phyloP scores from a whole-genome alignment of 2,113 vertebrate species.

The Pardalotus punctatus region DNA sequence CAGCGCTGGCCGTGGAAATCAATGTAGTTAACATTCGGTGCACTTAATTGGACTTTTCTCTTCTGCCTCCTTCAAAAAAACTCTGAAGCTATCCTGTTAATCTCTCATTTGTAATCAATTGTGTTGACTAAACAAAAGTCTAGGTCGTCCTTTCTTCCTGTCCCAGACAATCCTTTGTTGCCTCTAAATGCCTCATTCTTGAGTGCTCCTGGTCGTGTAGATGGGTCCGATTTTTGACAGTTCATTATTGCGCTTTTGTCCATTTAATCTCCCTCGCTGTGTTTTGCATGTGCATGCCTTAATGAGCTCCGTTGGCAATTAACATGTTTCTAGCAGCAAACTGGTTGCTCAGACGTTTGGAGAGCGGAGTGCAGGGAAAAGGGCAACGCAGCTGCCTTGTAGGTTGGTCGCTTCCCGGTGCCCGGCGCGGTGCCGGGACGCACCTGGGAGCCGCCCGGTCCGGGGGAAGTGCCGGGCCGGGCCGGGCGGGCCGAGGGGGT shows the following conservation, averaged over 20 bases:
- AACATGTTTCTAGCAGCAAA: slow-evolving; percentile 94
- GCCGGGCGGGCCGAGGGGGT: neutral
- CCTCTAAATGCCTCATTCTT: slow-evolving; percentile 94
- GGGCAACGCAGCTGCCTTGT: slow-evolving; percentile 87
- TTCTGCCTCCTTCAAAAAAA: slow-evolving; percentile 87
- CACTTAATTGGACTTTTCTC: slow-evolving; percentile 99
- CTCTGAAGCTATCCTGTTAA: slow-evolving; percentile 95
- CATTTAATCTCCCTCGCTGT: slow-evolving; percentile 87
- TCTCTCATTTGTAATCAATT: slow-evolving; percentile 99
- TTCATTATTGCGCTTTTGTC: slow-evolving; percentile 96
- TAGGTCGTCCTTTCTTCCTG: slow-evolving; percentile 95
- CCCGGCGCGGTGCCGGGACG: slow-evolving; percentile 14
- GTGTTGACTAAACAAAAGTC: slow-evolving; percentile 98
- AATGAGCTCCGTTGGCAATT: slow-evolving; percentile 96
- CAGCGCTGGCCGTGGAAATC: slow-evolving; percentile 94
- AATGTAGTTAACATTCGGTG: slow-evolving; percentile 99
- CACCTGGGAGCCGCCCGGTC: neutral
- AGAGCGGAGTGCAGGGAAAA: slow-evolving; percentile 92
- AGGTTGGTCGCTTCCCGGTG: slow-evolving; percentile 81
- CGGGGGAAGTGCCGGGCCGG: neutral
- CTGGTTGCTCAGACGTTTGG: slow-evolving; percentile 93
- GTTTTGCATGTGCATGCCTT: slow-evolving; percentile 90
- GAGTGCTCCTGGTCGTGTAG: slow-evolving; percentile 89
- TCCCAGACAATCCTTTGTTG: slow-evolving; percentile 96
- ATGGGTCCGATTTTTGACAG: slow-evolving; percentile 95